Conservation (phyloP, 2,888 invertebrate species). For the Tenthredo scrophulariae region DNA sequence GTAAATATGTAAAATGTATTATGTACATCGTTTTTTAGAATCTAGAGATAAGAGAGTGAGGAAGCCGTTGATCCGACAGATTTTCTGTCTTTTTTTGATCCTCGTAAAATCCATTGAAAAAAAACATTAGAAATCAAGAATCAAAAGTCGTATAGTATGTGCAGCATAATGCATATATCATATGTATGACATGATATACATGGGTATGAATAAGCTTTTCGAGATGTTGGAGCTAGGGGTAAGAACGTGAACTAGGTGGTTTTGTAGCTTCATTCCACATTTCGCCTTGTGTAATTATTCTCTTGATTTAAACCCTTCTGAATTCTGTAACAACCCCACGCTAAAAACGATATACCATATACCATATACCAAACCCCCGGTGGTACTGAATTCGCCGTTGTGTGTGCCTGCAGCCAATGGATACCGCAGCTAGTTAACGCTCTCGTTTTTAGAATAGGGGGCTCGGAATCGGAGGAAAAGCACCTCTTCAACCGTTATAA, state of each 20-base stretch:
- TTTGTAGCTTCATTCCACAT: constrained; percentile 23
- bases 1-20: no score
- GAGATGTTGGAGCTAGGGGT: neutral
- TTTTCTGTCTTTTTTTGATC: neutral
- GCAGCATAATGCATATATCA: neutral
- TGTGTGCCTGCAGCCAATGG: constrained; percentile 18
- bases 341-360: neutral
- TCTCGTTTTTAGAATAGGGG: neutral
- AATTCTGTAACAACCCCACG: constrained; percentile 54
- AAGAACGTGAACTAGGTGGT: neutral
- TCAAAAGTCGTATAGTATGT: neutral
- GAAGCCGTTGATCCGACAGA: neutral
- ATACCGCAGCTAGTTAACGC: constrained; percentile 24
- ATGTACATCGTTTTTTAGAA: no score
- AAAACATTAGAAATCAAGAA: neutral
- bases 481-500: neutral
- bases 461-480: neutral
- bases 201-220: neutral
- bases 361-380: neutral
- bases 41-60: no score
- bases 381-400: constrained; percentile 2
- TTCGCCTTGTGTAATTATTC: constrained; percentile 55
- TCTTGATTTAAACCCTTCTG: constrained; percentile 55
- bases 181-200: neutral
- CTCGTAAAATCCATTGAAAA: neutral